These are phyloP conservation scores for Campaea margaritaria DNA, from an alignment of 2,888 invertebrate species.

Conservation along the genomic window DNA sequence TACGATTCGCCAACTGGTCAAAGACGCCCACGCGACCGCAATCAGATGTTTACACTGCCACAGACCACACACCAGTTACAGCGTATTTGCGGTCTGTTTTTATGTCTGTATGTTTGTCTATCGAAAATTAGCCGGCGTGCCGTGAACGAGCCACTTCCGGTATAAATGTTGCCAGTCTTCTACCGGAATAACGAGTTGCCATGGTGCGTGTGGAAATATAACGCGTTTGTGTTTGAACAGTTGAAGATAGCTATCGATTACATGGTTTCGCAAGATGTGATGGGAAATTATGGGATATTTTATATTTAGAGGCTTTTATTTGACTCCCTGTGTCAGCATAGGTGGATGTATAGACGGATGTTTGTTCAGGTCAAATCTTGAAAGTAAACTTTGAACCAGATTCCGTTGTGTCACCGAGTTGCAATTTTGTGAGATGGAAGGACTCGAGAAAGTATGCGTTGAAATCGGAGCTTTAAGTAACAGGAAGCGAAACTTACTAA, in stretches of 20 bases:
- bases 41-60: conserved; percentile 37
- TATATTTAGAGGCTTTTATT: too few species aligned
- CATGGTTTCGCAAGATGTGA: conserved; percentile 10
- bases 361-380: too few species aligned
- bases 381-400: too few species aligned
- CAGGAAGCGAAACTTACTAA: background rate
- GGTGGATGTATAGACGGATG: too few species aligned
- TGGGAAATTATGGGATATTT: background rate
- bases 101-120: conserved; percentile 54
- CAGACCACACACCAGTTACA: too few species aligned
- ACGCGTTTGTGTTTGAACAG: conserved; percentile 10
- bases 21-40: conserved; percentile 34
- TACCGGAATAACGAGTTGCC: conserved; percentile 22
- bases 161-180: conserved; percentile 31
- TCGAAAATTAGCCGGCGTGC: conserved; percentile 54
- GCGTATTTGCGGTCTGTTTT: conserved; percentile 26
- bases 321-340: too few species aligned
- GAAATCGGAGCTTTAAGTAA: too few species aligned
- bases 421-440: too few species aligned
- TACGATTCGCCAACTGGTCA: conserved; percentile 23
- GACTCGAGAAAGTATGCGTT: too few species aligned
- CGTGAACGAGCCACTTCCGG: conserved; percentile 61
- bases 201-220: conserved; percentile 17
- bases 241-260: conserved; percentile 15
- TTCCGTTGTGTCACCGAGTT: too few species aligned